Percentiles rank a stretch among this genome's conserved stretches.
Evolutionary conservation across 2,888 invertebrate genomes (phyloP).

Genomic region (Diarsia mendica): DNA sequence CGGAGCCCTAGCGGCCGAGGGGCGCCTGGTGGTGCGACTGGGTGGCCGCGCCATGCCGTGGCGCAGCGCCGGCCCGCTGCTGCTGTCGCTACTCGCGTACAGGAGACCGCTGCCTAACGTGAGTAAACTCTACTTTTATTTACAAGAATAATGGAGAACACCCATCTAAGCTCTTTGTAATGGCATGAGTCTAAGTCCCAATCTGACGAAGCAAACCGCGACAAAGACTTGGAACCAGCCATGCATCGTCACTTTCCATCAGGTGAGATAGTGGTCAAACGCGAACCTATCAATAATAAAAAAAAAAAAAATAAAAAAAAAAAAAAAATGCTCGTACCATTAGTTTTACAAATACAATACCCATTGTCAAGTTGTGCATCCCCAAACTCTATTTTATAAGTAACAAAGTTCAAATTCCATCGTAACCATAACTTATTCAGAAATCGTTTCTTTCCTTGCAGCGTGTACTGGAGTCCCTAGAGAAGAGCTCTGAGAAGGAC

Average conservation of each 20-base stretch:
- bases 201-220: neutral
- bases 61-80: conserved; percentile 97
- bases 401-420: neutral
- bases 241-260: too few relatives aligned
- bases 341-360: neutral
- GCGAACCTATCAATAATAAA: too few relatives aligned
- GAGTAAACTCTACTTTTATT: conserved; percentile 68
- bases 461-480: conserved; percentile 85
- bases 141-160: neutral
- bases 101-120: conserved; percentile 95
- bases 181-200: neutral
- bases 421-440: neutral
- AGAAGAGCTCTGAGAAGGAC: conserved; percentile 82
- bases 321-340: neutral
- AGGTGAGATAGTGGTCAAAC: too few relatives aligned
- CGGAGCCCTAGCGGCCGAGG: conserved; percentile 94
- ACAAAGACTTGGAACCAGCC: neutral
- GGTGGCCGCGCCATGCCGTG: conserved; percentile 97
- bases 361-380: neutral
- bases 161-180: neutral
- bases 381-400: too few relatives aligned
- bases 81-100: conserved; percentile 96
- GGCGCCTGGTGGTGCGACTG: conserved; percentile 96
- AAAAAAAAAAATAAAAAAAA: too few relatives aligned
- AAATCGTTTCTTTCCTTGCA: conserved; percentile 55